Conservation (phyloP, 2,113 vertebrate species). For the Mormoops blainvillei region DNA sequence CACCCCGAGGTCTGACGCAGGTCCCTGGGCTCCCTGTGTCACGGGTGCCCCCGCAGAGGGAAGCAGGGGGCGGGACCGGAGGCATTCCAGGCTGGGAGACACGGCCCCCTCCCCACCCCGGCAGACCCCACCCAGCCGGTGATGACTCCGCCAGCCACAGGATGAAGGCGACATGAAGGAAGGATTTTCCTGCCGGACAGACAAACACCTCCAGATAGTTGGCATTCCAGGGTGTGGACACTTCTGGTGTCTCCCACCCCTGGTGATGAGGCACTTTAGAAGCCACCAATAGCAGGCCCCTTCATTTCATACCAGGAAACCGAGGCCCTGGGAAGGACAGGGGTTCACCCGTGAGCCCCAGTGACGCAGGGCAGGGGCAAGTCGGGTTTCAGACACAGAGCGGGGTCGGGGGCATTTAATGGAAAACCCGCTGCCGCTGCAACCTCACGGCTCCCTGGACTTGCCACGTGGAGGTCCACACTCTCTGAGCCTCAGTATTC, state of each 20-base stretch:
- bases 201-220: background rate
- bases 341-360: background rate
- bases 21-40: slow-evolving; percentile 9
- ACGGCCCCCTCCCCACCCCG: background rate
- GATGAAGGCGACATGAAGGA: slow-evolving; percentile 79
- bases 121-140: slow-evolving; percentile 54
- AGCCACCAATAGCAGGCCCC: rapidly evolving
- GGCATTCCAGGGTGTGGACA: background rate
- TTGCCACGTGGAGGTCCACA: rapidly evolving
- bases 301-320: background rate
- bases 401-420: rapidly evolving
- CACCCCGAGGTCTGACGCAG: slow-evolving; percentile 58
- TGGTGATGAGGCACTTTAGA: background rate
- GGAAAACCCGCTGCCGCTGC: background rate
- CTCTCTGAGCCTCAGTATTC: background rate
- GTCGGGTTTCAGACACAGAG: rapidly evolving
- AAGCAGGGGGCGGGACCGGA: rapidly evolving
- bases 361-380: rapidly evolving
- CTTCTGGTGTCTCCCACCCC: background rate
- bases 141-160: slow-evolving; percentile 67
- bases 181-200: slow-evolving; percentile 63
- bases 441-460: background rate
- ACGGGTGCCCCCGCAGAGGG: background rate
- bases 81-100: background rate
- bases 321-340: background rate